These are phyloP conservation scores for Drosophila falleni DNA, from an alignment of 2,888 invertebrate species.

Conservation along the genomic window DNA sequence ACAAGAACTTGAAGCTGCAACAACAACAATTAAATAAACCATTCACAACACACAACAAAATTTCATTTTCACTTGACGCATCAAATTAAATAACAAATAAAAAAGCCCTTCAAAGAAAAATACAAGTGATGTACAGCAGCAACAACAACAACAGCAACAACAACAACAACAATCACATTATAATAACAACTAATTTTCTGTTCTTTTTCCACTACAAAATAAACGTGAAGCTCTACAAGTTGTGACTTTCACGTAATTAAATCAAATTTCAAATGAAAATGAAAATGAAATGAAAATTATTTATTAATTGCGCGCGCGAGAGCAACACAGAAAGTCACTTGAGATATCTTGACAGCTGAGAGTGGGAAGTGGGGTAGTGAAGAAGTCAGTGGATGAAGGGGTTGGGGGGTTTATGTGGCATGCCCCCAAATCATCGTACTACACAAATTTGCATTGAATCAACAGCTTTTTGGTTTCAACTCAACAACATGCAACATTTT, in stretches of 20 bases:
- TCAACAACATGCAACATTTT: constrained; percentile 10
- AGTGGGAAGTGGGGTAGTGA: background rate
- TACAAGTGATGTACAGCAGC: constrained; percentile 21
- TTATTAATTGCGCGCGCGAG: constrained; percentile 66
- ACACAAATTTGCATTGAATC: constrained; percentile 58
- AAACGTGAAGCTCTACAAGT: no score
- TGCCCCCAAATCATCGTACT: constrained; percentile 14
- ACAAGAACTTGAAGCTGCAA: constrained; percentile 42
- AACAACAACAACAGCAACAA: constrained; percentile 23
- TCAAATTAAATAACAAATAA: constrained; percentile 73
- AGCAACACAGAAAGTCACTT: constrained; percentile 47
- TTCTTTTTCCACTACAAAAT: constrained; percentile 62
- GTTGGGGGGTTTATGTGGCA: background rate
- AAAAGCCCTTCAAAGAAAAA: constrained; percentile 36
- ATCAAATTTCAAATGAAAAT: constrained; percentile 76
- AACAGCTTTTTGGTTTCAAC: constrained; percentile 42
- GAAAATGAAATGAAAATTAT: constrained; percentile 80
- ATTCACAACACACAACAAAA: constrained; percentile 47
- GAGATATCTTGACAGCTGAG: constrained; percentile 2
- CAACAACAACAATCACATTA: constrained; percentile 11
- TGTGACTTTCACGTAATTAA: constrained; percentile 76
- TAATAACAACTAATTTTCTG: constrained; percentile 73
- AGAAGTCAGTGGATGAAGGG: no score
- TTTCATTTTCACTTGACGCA: constrained; percentile 78
- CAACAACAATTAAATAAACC: constrained; percentile 55